A percentile compares a stretch with the other conserved stretches of the same genome.
Evolutionary conservation across 2,888 invertebrate species (phyloP).

Genomic region (Eupsilia transversa): DNA sequence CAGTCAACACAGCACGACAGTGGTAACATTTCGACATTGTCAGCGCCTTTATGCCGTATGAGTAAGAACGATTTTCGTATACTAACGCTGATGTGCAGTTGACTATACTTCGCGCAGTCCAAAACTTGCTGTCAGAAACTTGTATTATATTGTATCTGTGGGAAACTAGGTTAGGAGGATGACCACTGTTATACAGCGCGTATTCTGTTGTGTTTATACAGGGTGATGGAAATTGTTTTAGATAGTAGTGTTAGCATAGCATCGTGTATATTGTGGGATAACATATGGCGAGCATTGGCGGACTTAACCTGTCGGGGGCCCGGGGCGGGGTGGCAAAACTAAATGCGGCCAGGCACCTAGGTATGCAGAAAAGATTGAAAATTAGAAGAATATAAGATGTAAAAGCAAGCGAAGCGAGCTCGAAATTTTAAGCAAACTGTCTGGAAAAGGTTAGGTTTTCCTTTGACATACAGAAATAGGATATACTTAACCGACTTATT

Average conservation of each 20-base stretch:
- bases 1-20: not conserved
- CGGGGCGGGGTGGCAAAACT: not conserved
- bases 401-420: not conserved
- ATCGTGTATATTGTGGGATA: not conserved
- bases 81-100: not conserved
- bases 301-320: not conserved
- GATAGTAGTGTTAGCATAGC: conserved; percentile 8
- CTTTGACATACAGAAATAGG: not conserved
- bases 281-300: not conserved
- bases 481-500: not conserved
- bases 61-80: not conserved
- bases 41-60: no score
- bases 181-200: not conserved
- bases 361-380: not conserved
- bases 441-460: not conserved
- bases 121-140: conserved; percentile 11
- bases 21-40: not conserved
- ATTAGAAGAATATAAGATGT: not conserved
- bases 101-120: not conserved
- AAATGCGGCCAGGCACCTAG: not conserved
- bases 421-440: not conserved
- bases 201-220: conserved; percentile 12
- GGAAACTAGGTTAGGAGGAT: not conserved
- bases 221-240: conserved; percentile 15
- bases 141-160: not conserved